Evolutionary conservation across 1,140 invertebrate genomes (phyloP).

Genomic region (Phocides pigmalion): DNA sequence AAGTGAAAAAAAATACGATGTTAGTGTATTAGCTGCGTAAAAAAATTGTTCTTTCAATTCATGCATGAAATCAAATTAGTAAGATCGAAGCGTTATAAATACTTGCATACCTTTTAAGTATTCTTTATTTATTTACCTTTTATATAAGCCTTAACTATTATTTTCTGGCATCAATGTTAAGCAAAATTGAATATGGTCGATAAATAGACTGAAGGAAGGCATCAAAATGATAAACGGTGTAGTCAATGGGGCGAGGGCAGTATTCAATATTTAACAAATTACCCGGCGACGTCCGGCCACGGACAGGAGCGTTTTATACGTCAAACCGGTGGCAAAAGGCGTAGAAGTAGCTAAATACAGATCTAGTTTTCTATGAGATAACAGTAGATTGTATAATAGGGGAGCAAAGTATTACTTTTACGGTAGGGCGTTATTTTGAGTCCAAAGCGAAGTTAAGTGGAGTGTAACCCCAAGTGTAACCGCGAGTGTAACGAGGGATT

Average conservation of each 20-base stretch:
- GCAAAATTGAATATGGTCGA: constrained; percentile 40
- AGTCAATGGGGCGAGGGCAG: constrained; percentile 4
- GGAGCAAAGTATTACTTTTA: too few species aligned
- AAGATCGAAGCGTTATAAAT: too few species aligned
- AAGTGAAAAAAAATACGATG: too few species aligned
- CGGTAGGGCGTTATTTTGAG: too few species aligned
- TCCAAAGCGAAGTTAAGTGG: too few species aligned
- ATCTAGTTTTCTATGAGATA: background rate
- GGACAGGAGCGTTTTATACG: background rate
- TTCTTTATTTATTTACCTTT: background rate
- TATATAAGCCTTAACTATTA: background rate
- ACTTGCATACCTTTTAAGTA: too few species aligned
- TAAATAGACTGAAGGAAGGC: background rate
- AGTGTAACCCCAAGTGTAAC: too few species aligned
- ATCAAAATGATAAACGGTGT: constrained; percentile 11
- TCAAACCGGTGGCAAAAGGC: background rate
- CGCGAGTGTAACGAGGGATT: too few species aligned
- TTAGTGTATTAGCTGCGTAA: too few species aligned
- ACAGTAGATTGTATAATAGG: too few species aligned
- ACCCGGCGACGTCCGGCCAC: constrained; percentile 1
- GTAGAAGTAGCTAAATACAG: background rate
- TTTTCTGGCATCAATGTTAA: background rate
- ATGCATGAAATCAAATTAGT: too few species aligned
- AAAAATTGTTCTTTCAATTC: too few species aligned
- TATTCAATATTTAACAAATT: constrained; percentile 20